Conservation (phyloP, 2,113 vertebrate species). For the Podarcis cretensis region DNA sequence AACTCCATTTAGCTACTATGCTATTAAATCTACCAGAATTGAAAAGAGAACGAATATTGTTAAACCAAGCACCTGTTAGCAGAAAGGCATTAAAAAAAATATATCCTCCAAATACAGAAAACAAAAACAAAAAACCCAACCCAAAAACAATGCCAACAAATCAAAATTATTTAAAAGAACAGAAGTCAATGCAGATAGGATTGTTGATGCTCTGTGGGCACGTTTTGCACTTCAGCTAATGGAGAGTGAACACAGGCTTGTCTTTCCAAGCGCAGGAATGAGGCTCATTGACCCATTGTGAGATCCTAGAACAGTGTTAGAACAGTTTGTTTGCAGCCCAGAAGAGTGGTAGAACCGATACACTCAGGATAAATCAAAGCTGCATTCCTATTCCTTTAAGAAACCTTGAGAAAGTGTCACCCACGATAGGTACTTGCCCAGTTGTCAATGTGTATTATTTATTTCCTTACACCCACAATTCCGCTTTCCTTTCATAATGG, state of each 20-base stretch:
- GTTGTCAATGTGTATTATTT: not conserved
- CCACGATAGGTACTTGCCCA: not conserved
- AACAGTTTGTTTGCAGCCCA: not conserved
- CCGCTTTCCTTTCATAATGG: too few relatives aligned
- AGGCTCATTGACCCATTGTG: not conserved
- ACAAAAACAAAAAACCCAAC: too few relatives aligned
- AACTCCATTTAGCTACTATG: constrained; percentile 75
- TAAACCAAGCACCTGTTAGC: constrained; percentile 57
- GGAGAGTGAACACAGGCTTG: not conserved
- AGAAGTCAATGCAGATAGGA: constrained; percentile 1
- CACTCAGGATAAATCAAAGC: not conserved
- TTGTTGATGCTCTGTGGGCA: constrained; percentile 7
- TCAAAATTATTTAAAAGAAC: constrained; percentile 45
- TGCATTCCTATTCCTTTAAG: not conserved
- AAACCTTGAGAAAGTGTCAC: not conserved
- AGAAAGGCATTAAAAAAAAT: not conserved
- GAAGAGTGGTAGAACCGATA: not conserved
- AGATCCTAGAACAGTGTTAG: not conserved
- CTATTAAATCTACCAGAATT: constrained; percentile 68
- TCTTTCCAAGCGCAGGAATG: not conserved
- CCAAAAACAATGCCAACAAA: constrained; percentile 27
- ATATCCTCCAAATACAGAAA: constrained; percentile 7
- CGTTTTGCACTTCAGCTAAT: constrained; percentile 17
- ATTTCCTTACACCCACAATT: too few relatives aligned
- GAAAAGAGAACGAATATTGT: constrained; percentile 57